Evolutionary conservation across 30 jellyfish, hydroid and myxozoan species (phyloP).

Genomic region (Chrysaora quinquecirrha): DNA sequence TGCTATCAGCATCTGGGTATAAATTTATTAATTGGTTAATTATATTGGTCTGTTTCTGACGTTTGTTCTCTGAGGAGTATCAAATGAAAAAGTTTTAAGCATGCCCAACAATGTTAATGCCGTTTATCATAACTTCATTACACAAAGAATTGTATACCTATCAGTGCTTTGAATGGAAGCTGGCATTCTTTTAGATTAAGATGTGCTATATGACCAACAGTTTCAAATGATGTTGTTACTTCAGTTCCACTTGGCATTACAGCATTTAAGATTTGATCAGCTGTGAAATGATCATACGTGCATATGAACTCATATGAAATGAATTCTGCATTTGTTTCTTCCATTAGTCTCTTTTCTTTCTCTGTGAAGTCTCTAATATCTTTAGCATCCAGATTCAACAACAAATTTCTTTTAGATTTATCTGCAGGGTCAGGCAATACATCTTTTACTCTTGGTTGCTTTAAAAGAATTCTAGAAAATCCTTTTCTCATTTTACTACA

Average conservation of each 20-base stretch:
- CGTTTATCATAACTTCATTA: too few relatives aligned
- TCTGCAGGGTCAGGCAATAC: constrained; percentile 36
- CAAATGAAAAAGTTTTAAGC: too few relatives aligned
- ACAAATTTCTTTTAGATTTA: constrained; percentile 19
- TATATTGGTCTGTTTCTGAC: too few relatives aligned
- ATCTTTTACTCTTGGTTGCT: constrained; percentile 34
- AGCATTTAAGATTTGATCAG: constrained; percentile 74
- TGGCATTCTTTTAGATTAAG: constrained; percentile 79
- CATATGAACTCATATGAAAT: constrained; percentile 25
- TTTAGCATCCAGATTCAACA: constrained; percentile 34
- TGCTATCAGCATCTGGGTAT: too few relatives aligned
- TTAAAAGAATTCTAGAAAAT: constrained; percentile 33
- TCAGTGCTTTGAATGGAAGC: constrained; percentile 63
- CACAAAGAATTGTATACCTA: constrained; percentile 72
- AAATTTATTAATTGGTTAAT: too few relatives aligned
- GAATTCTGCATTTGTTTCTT: constrained; percentile 36
- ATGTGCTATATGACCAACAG: constrained; percentile 99
- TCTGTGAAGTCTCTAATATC: constrained; percentile 18
- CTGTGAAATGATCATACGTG: constrained; percentile 76
- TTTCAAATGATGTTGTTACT: constrained; percentile 87
- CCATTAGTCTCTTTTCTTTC: constrained; percentile 36
- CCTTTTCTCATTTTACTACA: constrained; percentile 44
- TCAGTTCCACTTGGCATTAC: constrained; percentile 75
- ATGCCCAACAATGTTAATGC: too few relatives aligned
- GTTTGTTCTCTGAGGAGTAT: too few relatives aligned